Percentiles rank a stretch among this genome's conserved stretches.
These are phyloP conservation scores for Eulimnadia texana DNA, from an alignment of 1,140 invertebrate species.

Conservation along the genomic window DNA sequence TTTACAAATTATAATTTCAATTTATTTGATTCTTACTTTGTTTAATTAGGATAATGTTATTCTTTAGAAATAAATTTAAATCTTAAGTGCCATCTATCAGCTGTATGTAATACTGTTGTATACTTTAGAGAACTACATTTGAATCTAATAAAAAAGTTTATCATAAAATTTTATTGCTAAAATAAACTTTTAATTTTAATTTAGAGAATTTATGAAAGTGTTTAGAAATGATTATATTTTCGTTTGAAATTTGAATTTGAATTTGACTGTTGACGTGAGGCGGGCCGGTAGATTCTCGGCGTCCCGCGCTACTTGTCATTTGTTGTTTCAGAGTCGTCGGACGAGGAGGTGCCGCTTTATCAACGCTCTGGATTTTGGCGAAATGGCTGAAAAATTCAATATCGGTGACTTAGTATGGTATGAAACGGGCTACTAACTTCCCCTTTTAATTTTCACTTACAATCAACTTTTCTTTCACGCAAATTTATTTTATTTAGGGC, in stretches of 20 bases:
- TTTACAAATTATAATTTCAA: no score
- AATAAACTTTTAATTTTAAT: neutral
- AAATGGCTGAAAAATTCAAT: conserved; percentile 33
- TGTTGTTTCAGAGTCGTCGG: neutral
- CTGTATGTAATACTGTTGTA: no score
- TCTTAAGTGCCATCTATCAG: no score
- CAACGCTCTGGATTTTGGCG: neutral
- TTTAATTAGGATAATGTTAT: no score
- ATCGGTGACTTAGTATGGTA: conserved; percentile 60
- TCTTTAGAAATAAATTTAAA: neutral
- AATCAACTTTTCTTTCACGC: conserved; percentile 2
- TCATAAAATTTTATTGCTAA: neutral
- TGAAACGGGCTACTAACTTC: conserved; percentile 27
- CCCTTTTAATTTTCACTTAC: conserved; percentile 12
- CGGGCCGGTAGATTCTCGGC: neutral
- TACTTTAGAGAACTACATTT: no score
- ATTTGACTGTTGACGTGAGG: neutral
- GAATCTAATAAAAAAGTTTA: neutral
- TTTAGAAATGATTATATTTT: neutral
- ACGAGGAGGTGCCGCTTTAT: neutral
- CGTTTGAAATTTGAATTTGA: neutral
- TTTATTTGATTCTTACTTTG: no score
- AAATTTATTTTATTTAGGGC: conserved; percentile 48
- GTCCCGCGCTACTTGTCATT: neutral
- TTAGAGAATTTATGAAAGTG: neutral